Percentiles rank a stretch among this genome's conserved stretches.
Evolutionary conservation across 2,113 vertebrate genomes (phyloP).

Genomic region (Halichoerus grypus): DNA sequence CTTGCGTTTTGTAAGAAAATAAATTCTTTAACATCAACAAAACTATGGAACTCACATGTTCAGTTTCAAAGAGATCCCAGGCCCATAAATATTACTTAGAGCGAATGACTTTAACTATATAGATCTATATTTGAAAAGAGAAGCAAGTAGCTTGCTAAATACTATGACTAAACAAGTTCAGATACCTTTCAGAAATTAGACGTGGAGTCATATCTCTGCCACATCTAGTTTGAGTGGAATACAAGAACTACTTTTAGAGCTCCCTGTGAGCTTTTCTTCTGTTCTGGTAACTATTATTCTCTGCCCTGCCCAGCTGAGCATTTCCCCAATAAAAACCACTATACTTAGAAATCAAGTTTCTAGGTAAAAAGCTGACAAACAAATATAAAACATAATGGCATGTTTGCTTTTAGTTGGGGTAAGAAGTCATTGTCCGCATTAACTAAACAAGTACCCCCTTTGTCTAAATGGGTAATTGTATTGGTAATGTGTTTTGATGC

Average conservation of each 20-base stretch:
- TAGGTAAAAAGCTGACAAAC: neutral
- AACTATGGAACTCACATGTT: neutral
- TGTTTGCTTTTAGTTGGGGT: neutral
- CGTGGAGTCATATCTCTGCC: neutral
- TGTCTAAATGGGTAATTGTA: neutral
- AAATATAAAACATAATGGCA: neutral
- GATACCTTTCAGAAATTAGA: neutral
- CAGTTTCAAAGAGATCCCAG: neutral
- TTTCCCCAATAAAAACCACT: neutral
- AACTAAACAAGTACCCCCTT: neutral
- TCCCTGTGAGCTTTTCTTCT: neutral
- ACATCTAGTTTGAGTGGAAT: neutral
- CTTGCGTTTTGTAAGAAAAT: neutral
- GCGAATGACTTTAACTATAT: neutral
- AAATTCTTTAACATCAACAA: neutral
- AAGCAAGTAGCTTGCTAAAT: neutral
- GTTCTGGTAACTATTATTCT: neutral
- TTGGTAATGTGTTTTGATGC: neutral
- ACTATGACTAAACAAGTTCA: neutral
- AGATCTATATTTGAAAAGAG: neutral
- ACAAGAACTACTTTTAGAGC: neutral
- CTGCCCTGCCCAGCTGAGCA: neutral
- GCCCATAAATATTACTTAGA: neutral
- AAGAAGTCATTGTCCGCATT: neutral
- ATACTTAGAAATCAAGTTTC: conserved; percentile 25